A percentile compares a stretch with the other conserved stretches of the same genome.
Conservation (phyloP, 1,140 invertebrate species). For the Aphelenchoides fujianensis region DNA sequence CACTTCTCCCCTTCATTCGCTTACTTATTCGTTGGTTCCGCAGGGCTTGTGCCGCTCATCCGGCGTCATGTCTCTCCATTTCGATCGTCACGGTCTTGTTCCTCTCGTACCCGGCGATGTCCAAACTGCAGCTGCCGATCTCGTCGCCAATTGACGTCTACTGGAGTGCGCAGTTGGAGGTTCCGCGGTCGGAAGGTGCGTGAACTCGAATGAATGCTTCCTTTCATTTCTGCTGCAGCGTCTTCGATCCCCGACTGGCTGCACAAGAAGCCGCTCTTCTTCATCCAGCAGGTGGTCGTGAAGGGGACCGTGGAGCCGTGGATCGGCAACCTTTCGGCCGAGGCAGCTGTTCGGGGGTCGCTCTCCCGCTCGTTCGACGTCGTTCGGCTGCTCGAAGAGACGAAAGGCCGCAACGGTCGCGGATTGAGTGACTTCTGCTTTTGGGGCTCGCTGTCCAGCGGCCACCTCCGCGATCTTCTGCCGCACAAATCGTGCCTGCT, state of each 20-base stretch:
- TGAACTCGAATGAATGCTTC: neutral
- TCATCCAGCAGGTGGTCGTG: constrained; percentile 51
- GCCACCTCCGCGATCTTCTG: constrained; percentile 6
- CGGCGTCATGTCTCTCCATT: constrained; percentile 44
- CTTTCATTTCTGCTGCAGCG: constrained; percentile 26
- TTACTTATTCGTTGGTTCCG: constrained; percentile 15
- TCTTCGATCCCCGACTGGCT: constrained; percentile 47
- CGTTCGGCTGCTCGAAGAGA: neutral
- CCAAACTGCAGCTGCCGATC: constrained; percentile 37
- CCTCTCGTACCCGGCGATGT: constrained; percentile 52
- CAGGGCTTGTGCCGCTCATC: constrained; percentile 54
- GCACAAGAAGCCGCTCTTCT: constrained; percentile 33
- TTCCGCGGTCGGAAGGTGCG: constrained; percentile 4
- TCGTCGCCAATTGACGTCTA: constrained; percentile 49
- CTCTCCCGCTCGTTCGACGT: constrained; percentile 37
- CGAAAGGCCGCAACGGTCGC: neutral
- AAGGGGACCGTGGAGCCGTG: constrained; percentile 48
- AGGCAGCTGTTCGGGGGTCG: constrained; percentile 36
- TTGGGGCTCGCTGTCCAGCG: neutral
- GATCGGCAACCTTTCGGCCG: constrained; percentile 30
- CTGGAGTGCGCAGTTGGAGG: neutral
- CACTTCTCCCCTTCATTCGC: neutral
- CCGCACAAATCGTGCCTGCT: constrained; percentile 37
- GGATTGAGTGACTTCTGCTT: constrained; percentile 9
- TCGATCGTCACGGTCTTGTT: constrained; percentile 51